Conservation (phyloP, 2,888 invertebrate genomes). For the Mimumesa dahlbomi region DNA sequence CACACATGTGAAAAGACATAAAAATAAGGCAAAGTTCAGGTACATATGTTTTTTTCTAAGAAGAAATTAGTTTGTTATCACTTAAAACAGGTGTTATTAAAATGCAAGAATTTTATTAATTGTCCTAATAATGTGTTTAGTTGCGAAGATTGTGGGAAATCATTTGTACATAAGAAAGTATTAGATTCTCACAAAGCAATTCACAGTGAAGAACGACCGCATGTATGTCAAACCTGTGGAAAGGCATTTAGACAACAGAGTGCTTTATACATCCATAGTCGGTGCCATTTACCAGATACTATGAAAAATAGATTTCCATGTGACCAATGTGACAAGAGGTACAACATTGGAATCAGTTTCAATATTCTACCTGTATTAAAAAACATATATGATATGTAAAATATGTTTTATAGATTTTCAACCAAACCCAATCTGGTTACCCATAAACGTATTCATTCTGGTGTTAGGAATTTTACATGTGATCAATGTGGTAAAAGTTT, state of each 20-base stretch:
- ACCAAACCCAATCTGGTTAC: slow-evolving; percentile 83
- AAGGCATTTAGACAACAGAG: slow-evolving; percentile 83
- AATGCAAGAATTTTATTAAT: neutral
- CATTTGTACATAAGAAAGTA: slow-evolving; percentile 82
- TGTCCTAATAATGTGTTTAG: slow-evolving; percentile 59
- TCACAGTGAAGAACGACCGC: slow-evolving; percentile 82
- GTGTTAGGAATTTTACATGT: slow-evolving; percentile 82
- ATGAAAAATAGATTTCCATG: slow-evolving; percentile 83
- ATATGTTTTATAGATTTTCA: slow-evolving; percentile 78
- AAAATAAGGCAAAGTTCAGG: slow-evolving; percentile 83
- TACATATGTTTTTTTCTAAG: no score
- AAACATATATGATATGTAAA: slow-evolving; percentile 9
- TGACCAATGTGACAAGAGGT: slow-evolving; percentile 83
- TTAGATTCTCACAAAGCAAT: slow-evolving; percentile 81
- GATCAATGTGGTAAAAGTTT: slow-evolving; percentile 84
- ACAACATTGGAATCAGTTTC: slow-evolving; percentile 17
- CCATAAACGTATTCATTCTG: slow-evolving; percentile 83
- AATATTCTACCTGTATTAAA: neutral
- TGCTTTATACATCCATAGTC: slow-evolving; percentile 81
- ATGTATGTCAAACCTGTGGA: slow-evolving; percentile 82
- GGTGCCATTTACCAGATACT: slow-evolving; percentile 83
- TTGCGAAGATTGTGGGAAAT: slow-evolving; percentile 83
- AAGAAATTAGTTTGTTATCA: neutral
- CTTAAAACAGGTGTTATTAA: neutral
- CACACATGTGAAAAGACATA: slow-evolving; percentile 85